Evolutionary conservation across 2,113 vertebrate genomes (phyloP), one percentile per base, ranked within the genome.

Genomic region (Macroglossus sobrinus): DNA sequence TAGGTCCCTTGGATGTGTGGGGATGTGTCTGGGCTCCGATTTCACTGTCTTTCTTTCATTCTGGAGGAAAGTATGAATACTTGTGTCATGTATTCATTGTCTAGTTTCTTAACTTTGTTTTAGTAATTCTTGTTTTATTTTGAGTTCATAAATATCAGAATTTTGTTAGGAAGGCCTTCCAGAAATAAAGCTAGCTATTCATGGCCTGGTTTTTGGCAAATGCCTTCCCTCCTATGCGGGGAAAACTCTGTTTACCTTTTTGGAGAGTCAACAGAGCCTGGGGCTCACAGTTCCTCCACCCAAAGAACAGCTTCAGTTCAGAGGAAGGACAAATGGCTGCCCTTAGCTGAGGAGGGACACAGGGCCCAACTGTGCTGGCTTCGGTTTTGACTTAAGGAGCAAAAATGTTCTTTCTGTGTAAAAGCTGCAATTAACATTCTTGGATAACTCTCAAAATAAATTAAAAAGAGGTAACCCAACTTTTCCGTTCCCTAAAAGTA

Each of bases 161-260:
- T 28, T 68, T 84, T 45, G 84, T 69, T 55, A 74, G 89, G 50
- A 89, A 95, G 68, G 8, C 74, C 15, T 95, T 94, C 89, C 82
- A 93, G 92, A 87, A 92, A 92, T 86, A 93, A 96, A 92, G 86
- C 69, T 35, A 15, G 68, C 71, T 87, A 74, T 94, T 97, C 96
- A 91, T 11, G 21, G 82, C 74, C 9, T 47, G 35, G 45, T n/a
- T 72, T 81, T 89, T 55, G 92, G 85, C 63, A 82, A 80, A 80
- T 14, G n/a, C 89, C 59, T 93, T 86, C 28, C 45, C 90, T 85
- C 53, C 55, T 53, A 45, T 69, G 3, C 0, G 85, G 80, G 85
- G 30, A 63, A 82, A 89, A 66, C 72, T 63, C 81, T 97, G 53
- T 94, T 96, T 89, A 89, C 78, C 89, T 97, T 90, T 80, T 28